Evolutionary conservation across 2,113 vertebrate genomes (phyloP), one percentile per base, ranked within the genome.

Genomic region (Cavia aperea): DNA sequence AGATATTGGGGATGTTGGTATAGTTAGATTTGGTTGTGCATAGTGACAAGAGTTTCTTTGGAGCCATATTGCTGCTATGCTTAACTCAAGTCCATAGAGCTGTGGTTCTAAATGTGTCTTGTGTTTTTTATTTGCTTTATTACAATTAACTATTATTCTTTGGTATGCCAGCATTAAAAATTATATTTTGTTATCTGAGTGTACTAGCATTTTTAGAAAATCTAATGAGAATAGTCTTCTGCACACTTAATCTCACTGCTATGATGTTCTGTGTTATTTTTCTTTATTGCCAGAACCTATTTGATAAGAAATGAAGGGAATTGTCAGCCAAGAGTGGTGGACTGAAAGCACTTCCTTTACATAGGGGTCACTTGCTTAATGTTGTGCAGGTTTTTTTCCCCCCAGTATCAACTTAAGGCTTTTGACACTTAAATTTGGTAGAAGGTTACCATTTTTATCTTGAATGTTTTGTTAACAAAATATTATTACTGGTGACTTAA

Each of bases 391-490:
- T 8, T 75, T 63, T 88, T 73, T 87, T 88, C 62, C 39, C 82
- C 62, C 39, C 83, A 9, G n/a, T 14, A 90, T 54, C 60, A 65
- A 70, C 94, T 58, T 60, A 46, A 83, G 89, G 39, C 68, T 94
- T 94, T 68, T 93, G 92, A 94, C 82, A 93, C 49, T 88, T 92
- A 46, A 86, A 56, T 93, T 92, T 58, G 87, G 8, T 92, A 81
- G 78, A 66, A 43, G 31, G 77, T 93, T 93, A 79, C 51, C 68
- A 77, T 90, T 92, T 94, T 94, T 95, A 93, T 88, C 81, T 84
- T 75, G 62, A 66, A 13, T 86, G 21, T 31, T 95, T 93, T 93
- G 43, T 90, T 86, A 63, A 94, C 86, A 92, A 63, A 54, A 89
- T 95, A 70, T 83, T 77, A 19, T 65, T 65, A 51, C 73, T 62